These are phyloP conservation scores for Micropoecilia bifurca DNA, from an alignment of 2,797 vertebrate genomes.

Conservation along the genomic window DNA sequence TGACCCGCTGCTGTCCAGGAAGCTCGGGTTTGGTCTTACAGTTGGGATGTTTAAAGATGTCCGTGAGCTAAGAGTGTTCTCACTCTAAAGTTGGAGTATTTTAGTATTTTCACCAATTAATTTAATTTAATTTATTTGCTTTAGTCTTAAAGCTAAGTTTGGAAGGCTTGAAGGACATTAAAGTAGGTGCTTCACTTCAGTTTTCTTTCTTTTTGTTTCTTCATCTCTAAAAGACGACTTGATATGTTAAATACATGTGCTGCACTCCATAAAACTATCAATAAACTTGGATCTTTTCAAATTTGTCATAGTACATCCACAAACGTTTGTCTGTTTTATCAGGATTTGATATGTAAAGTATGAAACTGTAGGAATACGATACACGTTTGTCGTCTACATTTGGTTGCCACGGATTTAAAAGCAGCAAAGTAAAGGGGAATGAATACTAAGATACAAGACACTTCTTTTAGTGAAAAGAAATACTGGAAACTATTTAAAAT, in stretches of 20 bases:
- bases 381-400: too few species aligned
- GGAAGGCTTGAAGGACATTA: neutral
- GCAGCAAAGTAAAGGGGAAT: neutral
- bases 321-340: neutral
- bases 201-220: neutral
- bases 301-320: neutral
- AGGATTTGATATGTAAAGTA: neutral
- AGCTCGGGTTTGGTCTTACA: constrained; percentile 13
- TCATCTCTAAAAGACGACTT: neutral
- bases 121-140: neutral
- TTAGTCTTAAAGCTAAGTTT: neutral
- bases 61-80: constrained; percentile 19
- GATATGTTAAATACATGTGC: neutral
- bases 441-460: neutral
- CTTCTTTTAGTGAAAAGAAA: neutral
- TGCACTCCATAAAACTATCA: too few species aligned
- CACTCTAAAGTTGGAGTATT: constrained; percentile 16
- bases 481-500: neutral
- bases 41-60: constrained; percentile 43
- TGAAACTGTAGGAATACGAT: neutral
- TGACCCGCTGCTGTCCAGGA: constrained; percentile 33
- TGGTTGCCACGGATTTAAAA: neutral
- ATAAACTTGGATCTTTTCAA: neutral
- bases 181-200: neutral
- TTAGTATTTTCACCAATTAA: neutral